These are phyloP conservation scores for Drosophila auraria DNA, from an alignment of 1,140 invertebrate species.

Conservation along the genomic window DNA sequence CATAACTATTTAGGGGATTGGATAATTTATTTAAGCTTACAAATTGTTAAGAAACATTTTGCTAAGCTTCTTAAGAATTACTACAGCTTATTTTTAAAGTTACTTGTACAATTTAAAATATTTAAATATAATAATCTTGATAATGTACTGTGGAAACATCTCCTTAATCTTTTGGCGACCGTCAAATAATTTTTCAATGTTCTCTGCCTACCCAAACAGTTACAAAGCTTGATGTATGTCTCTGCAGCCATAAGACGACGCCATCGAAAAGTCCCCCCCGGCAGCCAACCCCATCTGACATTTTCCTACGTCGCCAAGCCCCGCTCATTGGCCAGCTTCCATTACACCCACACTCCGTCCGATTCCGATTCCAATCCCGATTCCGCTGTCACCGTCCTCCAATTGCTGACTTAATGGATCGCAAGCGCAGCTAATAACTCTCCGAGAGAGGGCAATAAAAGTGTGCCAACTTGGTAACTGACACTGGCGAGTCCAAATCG, in stretches of 20 bases:
- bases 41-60: no score
- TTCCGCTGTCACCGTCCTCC: conserved; percentile 44
- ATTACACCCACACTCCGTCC: conserved; percentile 68
- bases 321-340: conserved; percentile 54
- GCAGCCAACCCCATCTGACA: conserved; percentile 2
- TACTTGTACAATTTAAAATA: not conserved
- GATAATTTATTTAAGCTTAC: not conserved
- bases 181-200: no score
- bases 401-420: conserved; percentile 75
- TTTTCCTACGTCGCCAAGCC: conserved; percentile 7
- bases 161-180: no score
- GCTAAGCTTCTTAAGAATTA: not conserved
- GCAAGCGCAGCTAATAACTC: conserved; percentile 76
- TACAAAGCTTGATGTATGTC: conserved; percentile 61
- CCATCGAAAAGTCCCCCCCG: conserved; percentile 6
- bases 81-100: not conserved
- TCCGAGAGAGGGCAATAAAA: conserved; percentile 52
- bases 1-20: not conserved
- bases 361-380: conserved; percentile 4
- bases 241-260: conserved; percentile 26
- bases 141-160: not conserved
- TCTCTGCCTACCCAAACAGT: no score
- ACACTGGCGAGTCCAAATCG: conserved; percentile 19
- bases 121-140: not conserved
- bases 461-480: conserved; percentile 57